Conservation (phyloP, 2,797 vertebrate species). For the Setipinna tenuifilis region DNA sequence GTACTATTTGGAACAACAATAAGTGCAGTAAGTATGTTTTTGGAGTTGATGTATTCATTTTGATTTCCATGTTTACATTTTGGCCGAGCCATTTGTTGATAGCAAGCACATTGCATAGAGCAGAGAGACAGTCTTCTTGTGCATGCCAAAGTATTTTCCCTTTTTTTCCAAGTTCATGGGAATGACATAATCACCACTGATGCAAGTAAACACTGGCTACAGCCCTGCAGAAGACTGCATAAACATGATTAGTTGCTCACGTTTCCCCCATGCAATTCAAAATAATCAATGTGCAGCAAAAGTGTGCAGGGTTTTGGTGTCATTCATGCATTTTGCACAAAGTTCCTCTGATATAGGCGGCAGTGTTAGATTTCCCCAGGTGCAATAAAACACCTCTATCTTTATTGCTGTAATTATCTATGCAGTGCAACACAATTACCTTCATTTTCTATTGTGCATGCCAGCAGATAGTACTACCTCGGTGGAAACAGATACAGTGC, state of each 20-base stretch:
- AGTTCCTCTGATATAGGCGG: too few relatives aligned
- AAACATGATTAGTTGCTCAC: background rate
- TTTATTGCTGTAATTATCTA: background rate
- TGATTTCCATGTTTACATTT: constrained; percentile 3
- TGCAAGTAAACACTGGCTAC: background rate
- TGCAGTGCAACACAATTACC: background rate
- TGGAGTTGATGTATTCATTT: background rate
- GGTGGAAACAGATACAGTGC: background rate
- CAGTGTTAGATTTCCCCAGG: too few relatives aligned
- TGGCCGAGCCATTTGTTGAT: constrained; percentile 6
- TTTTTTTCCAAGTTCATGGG: constrained; percentile 4
- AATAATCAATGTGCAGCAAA: background rate
- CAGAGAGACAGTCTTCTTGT: constrained; percentile 1
- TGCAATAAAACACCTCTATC: background rate
- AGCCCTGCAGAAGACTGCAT: constrained; percentile 1
- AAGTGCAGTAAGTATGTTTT: background rate
- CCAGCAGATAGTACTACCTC: background rate
- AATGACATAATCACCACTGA: background rate
- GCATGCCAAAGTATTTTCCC: background rate
- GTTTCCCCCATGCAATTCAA: background rate
- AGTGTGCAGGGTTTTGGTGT: background rate
- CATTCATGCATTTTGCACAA: background rate
- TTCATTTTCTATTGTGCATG: background rate
- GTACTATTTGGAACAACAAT: background rate
- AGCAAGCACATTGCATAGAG: background rate